Evolutionary conservation across 2,888 invertebrate genomes (phyloP).

Genomic region (Diarsia rubi): DNA sequence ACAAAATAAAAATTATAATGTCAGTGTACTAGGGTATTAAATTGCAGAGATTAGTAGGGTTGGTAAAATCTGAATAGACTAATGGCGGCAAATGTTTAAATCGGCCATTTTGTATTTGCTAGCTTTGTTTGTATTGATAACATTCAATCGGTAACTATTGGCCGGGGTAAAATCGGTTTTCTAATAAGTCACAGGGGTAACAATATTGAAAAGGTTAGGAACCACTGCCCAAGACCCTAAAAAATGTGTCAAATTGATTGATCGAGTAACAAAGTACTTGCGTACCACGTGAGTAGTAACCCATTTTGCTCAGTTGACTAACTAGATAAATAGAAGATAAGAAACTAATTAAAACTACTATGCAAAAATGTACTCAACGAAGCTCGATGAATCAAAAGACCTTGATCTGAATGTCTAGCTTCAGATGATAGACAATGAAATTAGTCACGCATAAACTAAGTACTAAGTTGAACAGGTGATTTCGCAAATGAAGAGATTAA

Average conservation of each 20-base stretch:
- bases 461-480: not conserved
- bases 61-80: too few relatives aligned
- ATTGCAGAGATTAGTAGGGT: too few relatives aligned
- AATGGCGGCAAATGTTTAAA: too few relatives aligned
- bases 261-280: conserved; percentile 1
- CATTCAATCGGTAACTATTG: too few relatives aligned
- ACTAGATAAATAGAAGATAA: conserved; percentile 39
- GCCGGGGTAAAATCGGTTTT: too few relatives aligned
- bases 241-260: conserved; percentile 6
- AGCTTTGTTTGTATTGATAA: too few relatives aligned
- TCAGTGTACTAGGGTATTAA: too few relatives aligned
- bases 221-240: too few relatives aligned
- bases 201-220: too few relatives aligned
- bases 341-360: conserved; percentile 19
- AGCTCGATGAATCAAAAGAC: conserved; percentile 32
- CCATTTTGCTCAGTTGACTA: conserved; percentile 30
- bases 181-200: too few relatives aligned
- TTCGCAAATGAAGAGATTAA: not conserved
- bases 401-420: conserved; percentile 33
- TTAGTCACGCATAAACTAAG: conserved; percentile 19
- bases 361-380: conserved; percentile 40
- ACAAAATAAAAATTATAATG: too few relatives aligned
- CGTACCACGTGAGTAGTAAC: conserved; percentile 25
- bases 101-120: too few relatives aligned
- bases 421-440: conserved; percentile 20